Conservation (phyloP, 2,113 vertebrate genomes). For the Plestiodon gilberti region DNA sequence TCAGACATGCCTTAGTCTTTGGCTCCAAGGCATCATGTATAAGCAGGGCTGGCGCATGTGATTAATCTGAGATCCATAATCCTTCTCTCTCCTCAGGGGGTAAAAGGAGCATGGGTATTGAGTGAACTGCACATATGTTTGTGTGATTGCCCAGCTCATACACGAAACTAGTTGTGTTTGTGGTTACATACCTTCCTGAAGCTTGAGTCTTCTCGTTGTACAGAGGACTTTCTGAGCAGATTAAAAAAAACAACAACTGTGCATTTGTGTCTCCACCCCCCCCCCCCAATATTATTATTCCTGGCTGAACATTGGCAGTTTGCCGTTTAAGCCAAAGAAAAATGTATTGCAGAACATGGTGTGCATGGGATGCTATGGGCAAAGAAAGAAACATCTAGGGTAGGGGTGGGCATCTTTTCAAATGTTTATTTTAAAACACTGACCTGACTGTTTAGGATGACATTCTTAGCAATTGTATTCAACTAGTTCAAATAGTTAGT, state of each 20-base stretch:
- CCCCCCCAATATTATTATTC: conserved; percentile 9
- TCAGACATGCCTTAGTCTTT: too few relatives aligned
- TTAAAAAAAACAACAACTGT: not conserved
- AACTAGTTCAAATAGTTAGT: conserved; percentile 57
- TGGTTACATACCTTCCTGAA: not conserved
- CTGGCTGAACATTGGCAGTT: not conserved
- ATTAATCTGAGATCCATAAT: not conserved
- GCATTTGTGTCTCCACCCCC: not conserved
- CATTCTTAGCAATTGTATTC: conserved; percentile 47
- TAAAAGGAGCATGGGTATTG: not conserved
- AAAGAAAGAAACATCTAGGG: conserved; percentile 51
- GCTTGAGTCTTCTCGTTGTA: too few relatives aligned
- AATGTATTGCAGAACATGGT: conserved; percentile 9
- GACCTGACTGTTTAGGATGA: conserved; percentile 52
- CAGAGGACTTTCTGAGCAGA: not conserved
- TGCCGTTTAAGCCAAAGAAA: not conserved
- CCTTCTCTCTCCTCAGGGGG: not conserved
- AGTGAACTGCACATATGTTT: not conserved
- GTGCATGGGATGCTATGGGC: conserved; percentile 41
- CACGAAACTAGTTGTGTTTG: not conserved
- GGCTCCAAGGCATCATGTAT: not conserved
- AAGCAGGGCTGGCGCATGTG: not conserved
- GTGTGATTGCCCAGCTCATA: not conserved
- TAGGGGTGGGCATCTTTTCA: not conserved
- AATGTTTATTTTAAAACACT: conserved; percentile 52